These are phyloP conservation scores for Vanessa atalanta DNA, from an alignment of 1,140 invertebrate species.

Conservation along the genomic window DNA sequence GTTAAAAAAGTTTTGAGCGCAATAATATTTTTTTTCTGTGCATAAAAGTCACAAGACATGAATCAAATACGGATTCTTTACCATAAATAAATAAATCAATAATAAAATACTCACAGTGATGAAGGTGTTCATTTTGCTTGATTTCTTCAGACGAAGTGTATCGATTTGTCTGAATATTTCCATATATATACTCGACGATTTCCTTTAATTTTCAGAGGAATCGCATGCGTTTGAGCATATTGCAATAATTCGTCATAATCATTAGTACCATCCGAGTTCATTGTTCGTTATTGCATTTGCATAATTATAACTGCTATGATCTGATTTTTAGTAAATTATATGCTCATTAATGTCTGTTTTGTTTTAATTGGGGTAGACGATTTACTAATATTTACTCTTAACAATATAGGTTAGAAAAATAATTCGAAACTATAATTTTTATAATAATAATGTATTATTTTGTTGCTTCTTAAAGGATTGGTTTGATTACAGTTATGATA, in stretches of 20 bases:
- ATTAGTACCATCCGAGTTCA: slow-evolving; percentile 7
- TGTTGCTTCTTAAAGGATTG: too few species aligned
- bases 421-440: too few species aligned
- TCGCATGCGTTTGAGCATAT: not conserved
- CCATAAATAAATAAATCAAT: not conserved
- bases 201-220: slow-evolving; percentile 36
- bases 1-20: too few species aligned
- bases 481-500: too few species aligned
- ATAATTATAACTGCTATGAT: not conserved
- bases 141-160: slow-evolving; percentile 65
- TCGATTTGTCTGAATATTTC: slow-evolving; percentile 10
- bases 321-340: not conserved
- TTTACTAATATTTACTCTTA: too few species aligned
- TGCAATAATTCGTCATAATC: slow-evolving; percentile 4
- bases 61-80: not conserved
- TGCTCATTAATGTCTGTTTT: not conserved
- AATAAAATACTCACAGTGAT: slow-evolving; percentile 57
- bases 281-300: not conserved
- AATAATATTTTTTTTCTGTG: too few species aligned
- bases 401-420: too few species aligned
- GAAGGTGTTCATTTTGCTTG: slow-evolving; percentile 62
- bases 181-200: slow-evolving; percentile 53
- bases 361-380: too few species aligned
- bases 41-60: too few species aligned
- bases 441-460: too few species aligned